Percentiles rank a stretch among this genome's conserved stretches.
Conservation (phyloP, 92 coral and sea anemone genomes). For the Heteractis magnifica region DNA sequence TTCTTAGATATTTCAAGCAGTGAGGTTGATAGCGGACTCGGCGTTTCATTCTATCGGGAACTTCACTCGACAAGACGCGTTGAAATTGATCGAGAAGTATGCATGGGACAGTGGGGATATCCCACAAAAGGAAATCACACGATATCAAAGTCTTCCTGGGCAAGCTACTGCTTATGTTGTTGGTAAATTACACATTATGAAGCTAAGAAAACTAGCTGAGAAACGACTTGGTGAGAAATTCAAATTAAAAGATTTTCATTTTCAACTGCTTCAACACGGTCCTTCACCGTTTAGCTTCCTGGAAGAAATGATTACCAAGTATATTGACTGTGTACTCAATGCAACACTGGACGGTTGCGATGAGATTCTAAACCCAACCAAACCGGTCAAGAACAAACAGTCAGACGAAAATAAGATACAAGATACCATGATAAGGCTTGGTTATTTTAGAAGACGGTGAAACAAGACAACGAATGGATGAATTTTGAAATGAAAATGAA, state of each 20-base stretch:
- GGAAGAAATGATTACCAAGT: slow-evolving; percentile 50
- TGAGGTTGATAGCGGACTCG: slow-evolving; percentile 60
- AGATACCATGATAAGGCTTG: background rate
- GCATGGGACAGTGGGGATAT: slow-evolving; percentile 70
- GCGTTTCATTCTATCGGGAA: slow-evolving; percentile 67
- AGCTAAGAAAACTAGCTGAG: slow-evolving; percentile 51
- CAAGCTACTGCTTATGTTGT: slow-evolving; percentile 66
- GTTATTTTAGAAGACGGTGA: background rate
- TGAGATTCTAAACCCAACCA: slow-evolving; percentile 60
- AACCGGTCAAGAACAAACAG: background rate
- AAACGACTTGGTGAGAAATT: slow-evolving; percentile 43
- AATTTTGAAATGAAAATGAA: background rate
- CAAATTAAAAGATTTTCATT: slow-evolving; percentile 62
- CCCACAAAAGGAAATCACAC: slow-evolving; percentile 69
- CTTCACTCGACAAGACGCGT: slow-evolving; percentile 56
- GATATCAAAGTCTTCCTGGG: slow-evolving; percentile 81
- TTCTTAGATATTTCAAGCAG: slow-evolving; percentile 67
- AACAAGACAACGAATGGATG: background rate
- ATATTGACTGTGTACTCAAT: slow-evolving; percentile 41
- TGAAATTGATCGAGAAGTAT: slow-evolving; percentile 55
- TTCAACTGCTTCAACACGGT: slow-evolving; percentile 54
- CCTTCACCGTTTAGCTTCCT: slow-evolving; percentile 60
- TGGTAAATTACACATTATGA: slow-evolving; percentile 64
- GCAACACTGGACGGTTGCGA: slow-evolving; percentile 52
- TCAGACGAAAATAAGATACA: background rate